Evolutionary conservation across 2,113 vertebrate genomes (phyloP), one percentile per base, ranked within the genome.

Genomic region (Rhinolophus sinicus): DNA sequence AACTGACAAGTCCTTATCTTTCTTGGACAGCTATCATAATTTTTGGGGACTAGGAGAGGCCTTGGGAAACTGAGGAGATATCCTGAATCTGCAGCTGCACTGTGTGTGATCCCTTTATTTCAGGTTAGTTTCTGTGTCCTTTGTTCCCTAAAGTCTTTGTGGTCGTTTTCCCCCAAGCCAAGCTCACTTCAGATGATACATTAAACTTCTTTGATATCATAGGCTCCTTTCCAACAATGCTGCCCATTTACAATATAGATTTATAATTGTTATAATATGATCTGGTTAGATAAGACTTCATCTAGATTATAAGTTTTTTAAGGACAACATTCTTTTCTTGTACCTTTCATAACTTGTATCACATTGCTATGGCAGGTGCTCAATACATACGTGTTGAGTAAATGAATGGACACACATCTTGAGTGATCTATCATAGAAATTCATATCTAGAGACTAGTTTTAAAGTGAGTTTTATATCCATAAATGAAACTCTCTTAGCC

Each of bases 401-500:
- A 91, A 89, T 90, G 81, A 93, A 78, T 85, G 85, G 70, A 85
- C 15, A 91, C 6, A 19, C 73, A 77, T 22, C 6, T 67, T 88
- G 54, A 94, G 50, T 78, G 47, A 88, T 91, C 67, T 77, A 52
- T 76, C 67, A 88, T 35, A 78, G 77, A 96, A 95, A 95, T 91
- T 93, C 78, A 86, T 96, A 95, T 82, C 85, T 93, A 86, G 33
- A 95, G 88, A 96, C 82, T 96, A 85, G 93, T 94, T 95, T 76
- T 62, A 96, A 96, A 89, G 67, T 93, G 82, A 95, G 65, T 92
- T 98, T 97, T 94, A 95, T 83, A 83, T 94, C 69, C 89, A 65
- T 96, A 86, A 96, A 67, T 94, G 77, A 97, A 96, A 86, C 72
- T 94, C 35, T 85, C 90, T 96, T 97, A 88, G 67, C 73, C 94